These are phyloP conservation scores for Phengaris arion DNA, from an alignment of 2,888 invertebrate genomes.

Conservation along the genomic window DNA sequence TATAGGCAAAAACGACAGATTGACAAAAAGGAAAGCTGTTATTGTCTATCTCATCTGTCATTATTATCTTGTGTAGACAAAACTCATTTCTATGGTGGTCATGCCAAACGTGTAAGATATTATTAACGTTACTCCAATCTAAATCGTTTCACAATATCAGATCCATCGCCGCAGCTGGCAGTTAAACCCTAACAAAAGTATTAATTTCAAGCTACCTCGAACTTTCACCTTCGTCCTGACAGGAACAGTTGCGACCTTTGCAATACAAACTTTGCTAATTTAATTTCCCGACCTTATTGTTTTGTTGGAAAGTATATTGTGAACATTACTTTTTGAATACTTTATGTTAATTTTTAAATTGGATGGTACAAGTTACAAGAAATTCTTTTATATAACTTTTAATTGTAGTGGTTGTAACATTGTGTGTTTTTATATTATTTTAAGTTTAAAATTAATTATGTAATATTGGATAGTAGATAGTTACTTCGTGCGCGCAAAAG, in stretches of 20 bases:
- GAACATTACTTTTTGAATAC: conserved; percentile 28
- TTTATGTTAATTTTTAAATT: conserved; percentile 38
- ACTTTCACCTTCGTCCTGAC: conserved; percentile 59
- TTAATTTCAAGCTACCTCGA: conserved; percentile 67
- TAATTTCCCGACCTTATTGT: conserved; percentile 41
- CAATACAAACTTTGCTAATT: conserved; percentile 45
- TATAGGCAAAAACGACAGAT: too few relatives aligned
- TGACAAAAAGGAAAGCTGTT: too few relatives aligned
- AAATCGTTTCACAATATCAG: too few relatives aligned
- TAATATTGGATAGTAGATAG: too few relatives aligned
- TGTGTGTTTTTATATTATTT: not conserved
- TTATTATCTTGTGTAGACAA: too few relatives aligned
- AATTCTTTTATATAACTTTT: not conserved
- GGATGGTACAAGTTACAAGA: conserved; percentile 19
- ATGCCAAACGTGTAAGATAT: too few relatives aligned
- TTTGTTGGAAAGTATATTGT: conserved; percentile 31
- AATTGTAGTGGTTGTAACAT: not conserved
- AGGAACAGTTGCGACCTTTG: conserved; percentile 57
- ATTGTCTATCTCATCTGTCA: too few relatives aligned
- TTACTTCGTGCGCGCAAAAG: too few relatives aligned
- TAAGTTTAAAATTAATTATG: too few relatives aligned
- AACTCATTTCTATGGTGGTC: too few relatives aligned
- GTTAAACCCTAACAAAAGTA: conserved; percentile 52
- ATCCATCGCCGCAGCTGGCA: conserved; percentile 34
- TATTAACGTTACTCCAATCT: too few relatives aligned